Conservation (phyloP, 35 echinoderm and acorn worm genomes). For the Lytechinus pictus region DNA sequence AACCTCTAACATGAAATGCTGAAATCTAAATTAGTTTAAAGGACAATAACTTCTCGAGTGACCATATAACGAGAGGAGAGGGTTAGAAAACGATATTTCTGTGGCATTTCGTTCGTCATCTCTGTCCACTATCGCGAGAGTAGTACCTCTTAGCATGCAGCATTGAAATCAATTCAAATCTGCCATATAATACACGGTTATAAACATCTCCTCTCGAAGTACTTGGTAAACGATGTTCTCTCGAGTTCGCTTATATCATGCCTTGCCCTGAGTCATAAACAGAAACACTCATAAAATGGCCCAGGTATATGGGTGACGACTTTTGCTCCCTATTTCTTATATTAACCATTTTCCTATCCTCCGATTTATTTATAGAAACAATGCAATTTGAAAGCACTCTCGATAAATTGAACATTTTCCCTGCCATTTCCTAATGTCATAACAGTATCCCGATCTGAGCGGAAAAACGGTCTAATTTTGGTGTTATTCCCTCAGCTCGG, state of each 20-base stretch:
- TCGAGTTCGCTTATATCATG: background rate
- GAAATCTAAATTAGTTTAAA: background rate
- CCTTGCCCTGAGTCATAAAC: background rate
- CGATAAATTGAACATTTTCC: background rate
- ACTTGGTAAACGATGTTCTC: background rate
- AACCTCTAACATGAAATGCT: background rate
- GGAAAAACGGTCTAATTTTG: background rate
- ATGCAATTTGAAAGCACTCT: background rate
- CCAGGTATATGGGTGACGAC: background rate
- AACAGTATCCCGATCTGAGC: background rate
- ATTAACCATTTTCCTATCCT: background rate
- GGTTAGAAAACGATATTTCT: background rate
- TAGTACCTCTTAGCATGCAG: background rate
- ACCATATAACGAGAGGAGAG: background rate
- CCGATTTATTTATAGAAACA: conserved; percentile 13
- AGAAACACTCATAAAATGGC: background rate
- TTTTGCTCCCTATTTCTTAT: background rate
- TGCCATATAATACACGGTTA: background rate
- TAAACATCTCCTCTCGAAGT: background rate
- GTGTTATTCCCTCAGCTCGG: background rate
- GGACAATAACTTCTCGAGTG: background rate
- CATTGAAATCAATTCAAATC: conserved; percentile 12
- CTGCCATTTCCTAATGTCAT: conserved; percentile 11
- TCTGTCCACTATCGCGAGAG: background rate
- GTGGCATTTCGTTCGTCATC: background rate